Evolutionary conservation across 2,888 invertebrate species (phyloP).

Genomic region (Pollenia griseotomentosa): DNA sequence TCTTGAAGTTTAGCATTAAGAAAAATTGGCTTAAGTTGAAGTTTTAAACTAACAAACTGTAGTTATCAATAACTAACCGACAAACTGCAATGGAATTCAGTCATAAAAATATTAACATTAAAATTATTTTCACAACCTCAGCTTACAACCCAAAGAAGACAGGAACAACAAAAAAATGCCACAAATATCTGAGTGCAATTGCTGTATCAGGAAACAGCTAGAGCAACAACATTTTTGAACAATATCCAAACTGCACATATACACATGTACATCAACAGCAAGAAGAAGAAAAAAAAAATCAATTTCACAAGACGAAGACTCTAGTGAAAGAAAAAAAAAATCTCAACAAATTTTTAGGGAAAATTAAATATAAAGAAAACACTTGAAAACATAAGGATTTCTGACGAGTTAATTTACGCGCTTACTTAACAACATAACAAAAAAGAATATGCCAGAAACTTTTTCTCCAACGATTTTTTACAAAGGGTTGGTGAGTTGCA

Average conservation of each 20-base stretch:
- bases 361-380: conserved; percentile 37
- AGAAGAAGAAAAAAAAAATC: conserved; percentile 7
- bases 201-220: conserved; percentile 53
- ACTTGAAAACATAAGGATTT: conserved; percentile 48
- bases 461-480: neutral
- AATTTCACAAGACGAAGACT: conserved; percentile 12
- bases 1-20: neutral
- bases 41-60: conserved; percentile 34
- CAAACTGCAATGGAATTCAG: conserved; percentile 39
- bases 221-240: conserved; percentile 48
- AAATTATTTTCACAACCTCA: conserved; percentile 57
- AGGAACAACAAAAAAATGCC: neutral
- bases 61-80: conserved; percentile 43
- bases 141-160: conserved; percentile 18
- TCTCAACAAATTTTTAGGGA: conserved; percentile 21
- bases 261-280: neutral
- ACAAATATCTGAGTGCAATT: conserved; percentile 42
- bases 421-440: conserved; percentile 22
- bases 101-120: conserved; percentile 52
- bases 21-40: conserved; percentile 23
- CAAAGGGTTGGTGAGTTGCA: neutral
- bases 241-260: conserved; percentile 37
- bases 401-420: conserved; percentile 48
- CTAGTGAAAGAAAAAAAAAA: neutral
- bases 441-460: conserved; percentile 21